Percentiles rank a stretch among this genome's conserved stretches.
These are phyloP conservation scores for Paedocypris sp. DNA, from an alignment of 2,113 vertebrate genomes.

Conservation along the genomic window DNA sequence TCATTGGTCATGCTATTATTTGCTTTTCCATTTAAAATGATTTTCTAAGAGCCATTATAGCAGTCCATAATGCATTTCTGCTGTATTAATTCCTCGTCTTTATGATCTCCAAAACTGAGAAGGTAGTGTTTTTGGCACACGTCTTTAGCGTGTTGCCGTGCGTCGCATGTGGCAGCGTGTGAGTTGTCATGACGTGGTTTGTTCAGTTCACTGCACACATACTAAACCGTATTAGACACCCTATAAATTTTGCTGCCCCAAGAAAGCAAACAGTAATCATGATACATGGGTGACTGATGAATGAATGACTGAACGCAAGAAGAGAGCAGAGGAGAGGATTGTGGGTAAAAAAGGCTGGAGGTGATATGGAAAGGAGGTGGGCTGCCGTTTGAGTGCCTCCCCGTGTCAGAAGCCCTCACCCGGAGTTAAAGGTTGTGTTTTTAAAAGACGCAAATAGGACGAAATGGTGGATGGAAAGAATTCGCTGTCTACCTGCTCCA, in stretches of 20 bases:
- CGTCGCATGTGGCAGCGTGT: conserved; percentile 40
- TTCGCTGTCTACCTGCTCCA: conserved; percentile 76
- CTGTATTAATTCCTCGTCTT: background rate
- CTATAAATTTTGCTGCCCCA: conserved; percentile 53
- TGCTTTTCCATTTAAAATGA: background rate
- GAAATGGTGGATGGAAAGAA: conserved; percentile 70
- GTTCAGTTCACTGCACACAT: conserved; percentile 55
- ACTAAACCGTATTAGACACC: conserved; percentile 57
- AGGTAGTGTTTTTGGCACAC: conserved; percentile 1
- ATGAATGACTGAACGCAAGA: conserved; percentile 17
- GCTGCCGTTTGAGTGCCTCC: background rate
- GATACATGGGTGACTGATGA: conserved; percentile 37
- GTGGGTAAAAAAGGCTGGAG: conserved; percentile 16
- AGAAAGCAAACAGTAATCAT: conserved; percentile 45
- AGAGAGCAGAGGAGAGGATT: background rate
- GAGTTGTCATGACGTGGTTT: conserved; percentile 61
- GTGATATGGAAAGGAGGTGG: background rate
- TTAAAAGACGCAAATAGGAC: conserved; percentile 34
- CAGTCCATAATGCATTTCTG: background rate
- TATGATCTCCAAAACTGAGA: background rate
- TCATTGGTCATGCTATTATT: background rate
- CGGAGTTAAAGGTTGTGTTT: background rate
- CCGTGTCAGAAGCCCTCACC: background rate
- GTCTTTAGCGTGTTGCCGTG: background rate
- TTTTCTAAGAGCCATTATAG: conserved; percentile 3